Percentiles rank a stretch among this genome's conserved stretches.
These are phyloP conservation scores for Drosophila longiperda DNA, from an alignment of 2,888 invertebrate species.

Conservation along the genomic window DNA sequence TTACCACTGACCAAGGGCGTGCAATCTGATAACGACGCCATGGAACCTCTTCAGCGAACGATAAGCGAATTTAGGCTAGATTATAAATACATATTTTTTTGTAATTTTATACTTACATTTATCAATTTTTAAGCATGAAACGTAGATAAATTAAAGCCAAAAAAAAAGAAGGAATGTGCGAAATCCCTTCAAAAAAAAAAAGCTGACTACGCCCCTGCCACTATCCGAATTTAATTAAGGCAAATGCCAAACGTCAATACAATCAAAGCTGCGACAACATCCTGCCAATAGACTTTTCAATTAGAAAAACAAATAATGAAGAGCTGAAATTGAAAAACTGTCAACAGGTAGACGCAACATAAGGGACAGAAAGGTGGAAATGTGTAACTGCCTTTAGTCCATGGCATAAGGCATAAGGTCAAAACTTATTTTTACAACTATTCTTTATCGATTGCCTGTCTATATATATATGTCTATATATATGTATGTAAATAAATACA, in stretches of 20 bases:
- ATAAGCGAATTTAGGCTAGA: not conserved
- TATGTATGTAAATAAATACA: not conserved
- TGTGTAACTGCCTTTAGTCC: not conserved
- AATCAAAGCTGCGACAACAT: conserved; percentile 23
- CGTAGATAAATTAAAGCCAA: not conserved
- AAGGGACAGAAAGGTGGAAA: conserved; percentile 13
- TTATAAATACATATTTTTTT: not conserved
- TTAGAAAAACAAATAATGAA: conserved; percentile 66
- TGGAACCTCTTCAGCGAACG: not conserved
- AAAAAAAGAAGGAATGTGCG: not conserved
- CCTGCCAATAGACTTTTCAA: conserved; percentile 58
- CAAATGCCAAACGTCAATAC: conserved; percentile 44
- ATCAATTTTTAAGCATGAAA: not conserved
- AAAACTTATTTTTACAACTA: not conserved
- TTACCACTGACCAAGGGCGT: conserved; percentile 41
- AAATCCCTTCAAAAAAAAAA: not conserved
- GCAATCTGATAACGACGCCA: not conserved
- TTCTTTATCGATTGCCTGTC: not conserved
- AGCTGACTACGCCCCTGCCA: not conserved
- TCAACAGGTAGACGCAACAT: conserved; percentile 12
- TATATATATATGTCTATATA: not conserved
- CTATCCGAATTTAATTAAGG: conserved; percentile 67
- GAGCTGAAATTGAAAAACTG: conserved; percentile 64
- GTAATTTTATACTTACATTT: too few relatives aligned
- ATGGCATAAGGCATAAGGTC: not conserved